These are phyloP conservation scores for Meta bourneti DNA, from an alignment of 2,888 invertebrate genomes.

Conservation along the genomic window DNA sequence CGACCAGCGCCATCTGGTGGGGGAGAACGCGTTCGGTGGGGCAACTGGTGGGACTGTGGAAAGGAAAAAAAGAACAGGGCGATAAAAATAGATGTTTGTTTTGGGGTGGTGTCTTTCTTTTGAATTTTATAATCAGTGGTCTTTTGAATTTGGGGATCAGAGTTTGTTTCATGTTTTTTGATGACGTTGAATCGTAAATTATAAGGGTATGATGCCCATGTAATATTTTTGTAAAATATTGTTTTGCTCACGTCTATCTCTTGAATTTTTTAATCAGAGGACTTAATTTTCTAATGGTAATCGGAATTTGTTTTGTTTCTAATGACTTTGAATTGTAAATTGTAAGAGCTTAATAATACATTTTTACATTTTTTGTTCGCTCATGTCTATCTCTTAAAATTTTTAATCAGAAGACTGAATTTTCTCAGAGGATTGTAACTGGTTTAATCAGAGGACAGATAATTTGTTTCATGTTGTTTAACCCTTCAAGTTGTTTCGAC, in stretches of 20 bases:
- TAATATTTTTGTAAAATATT: too few relatives aligned
- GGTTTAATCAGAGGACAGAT: too few relatives aligned
- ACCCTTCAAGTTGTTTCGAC: too few relatives aligned
- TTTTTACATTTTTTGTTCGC: too few relatives aligned
- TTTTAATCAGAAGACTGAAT: too few relatives aligned
- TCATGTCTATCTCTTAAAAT: not conserved
- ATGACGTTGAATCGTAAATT: too few relatives aligned
- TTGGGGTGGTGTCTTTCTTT: not conserved
- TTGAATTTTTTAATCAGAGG: not conserved
- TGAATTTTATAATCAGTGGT: not conserved
- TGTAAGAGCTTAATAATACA: too few relatives aligned
- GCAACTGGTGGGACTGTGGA: slow-evolving; percentile 39
- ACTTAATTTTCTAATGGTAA: not conserved
- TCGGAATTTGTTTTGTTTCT: too few relatives aligned
- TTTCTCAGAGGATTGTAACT: too few relatives aligned
- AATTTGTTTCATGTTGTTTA: too few relatives aligned
- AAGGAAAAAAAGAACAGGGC: not conserved
- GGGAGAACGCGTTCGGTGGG: slow-evolving; percentile 13
- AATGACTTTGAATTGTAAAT: too few relatives aligned
- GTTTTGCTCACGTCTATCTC: not conserved
- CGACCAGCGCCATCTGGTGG: slow-evolving; percentile 62
- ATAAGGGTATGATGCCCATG: too few relatives aligned
- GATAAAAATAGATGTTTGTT: not conserved
- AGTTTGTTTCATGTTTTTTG: not conserved
- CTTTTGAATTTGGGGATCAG: not conserved